Evolutionary conservation across 2,888 invertebrate genomes (phyloP).

Genomic region (Sericinus montela): DNA sequence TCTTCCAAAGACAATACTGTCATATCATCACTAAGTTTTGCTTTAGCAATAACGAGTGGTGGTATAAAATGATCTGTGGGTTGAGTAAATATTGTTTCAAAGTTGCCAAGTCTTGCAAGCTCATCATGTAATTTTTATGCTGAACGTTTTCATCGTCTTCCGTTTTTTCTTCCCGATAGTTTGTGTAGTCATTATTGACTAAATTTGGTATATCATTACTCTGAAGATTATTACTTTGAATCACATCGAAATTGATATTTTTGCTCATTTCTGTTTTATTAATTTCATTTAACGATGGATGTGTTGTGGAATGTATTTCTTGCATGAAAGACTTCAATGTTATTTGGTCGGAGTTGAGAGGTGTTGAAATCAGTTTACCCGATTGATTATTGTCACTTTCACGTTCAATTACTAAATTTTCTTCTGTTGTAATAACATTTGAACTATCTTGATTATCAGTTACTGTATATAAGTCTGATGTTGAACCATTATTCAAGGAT

Average conservation of each 20-base stretch:
- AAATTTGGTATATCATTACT: slow-evolving; percentile 59
- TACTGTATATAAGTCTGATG: slow-evolving; percentile 36
- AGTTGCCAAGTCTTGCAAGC: slow-evolving; percentile 61
- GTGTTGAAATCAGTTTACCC: neutral
- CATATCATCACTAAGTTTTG: slow-evolving; percentile 72
- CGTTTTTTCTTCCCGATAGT: slow-evolving; percentile 50
- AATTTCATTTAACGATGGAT: slow-evolving; percentile 6
- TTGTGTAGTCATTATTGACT: slow-evolving; percentile 39
- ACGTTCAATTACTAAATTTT: slow-evolving; percentile 45
- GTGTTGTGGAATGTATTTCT: neutral
- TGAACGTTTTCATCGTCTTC: slow-evolving; percentile 63
- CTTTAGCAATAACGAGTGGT: slow-evolving; percentile 73
- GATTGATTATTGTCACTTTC: slow-evolving; percentile 32
- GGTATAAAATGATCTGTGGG: slow-evolving; percentile 74
- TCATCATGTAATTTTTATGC: slow-evolving; percentile 67
- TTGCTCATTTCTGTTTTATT: slow-evolving; percentile 39
- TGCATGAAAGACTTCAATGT: slow-evolving; percentile 1
- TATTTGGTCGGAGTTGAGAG: slow-evolving; percentile 27
- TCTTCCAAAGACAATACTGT: slow-evolving; percentile 69
- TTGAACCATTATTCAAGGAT: slow-evolving; percentile 34
- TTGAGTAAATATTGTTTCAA: slow-evolving; percentile 70
- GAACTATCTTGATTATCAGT: slow-evolving; percentile 40
- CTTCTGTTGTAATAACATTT: slow-evolving; percentile 46
- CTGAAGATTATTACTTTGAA: slow-evolving; percentile 50
- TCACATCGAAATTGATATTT: slow-evolving; percentile 37